These are phyloP conservation scores for Drosophila parvula DNA, from an alignment of 1,140 invertebrate species.

Conservation along the genomic window DNA sequence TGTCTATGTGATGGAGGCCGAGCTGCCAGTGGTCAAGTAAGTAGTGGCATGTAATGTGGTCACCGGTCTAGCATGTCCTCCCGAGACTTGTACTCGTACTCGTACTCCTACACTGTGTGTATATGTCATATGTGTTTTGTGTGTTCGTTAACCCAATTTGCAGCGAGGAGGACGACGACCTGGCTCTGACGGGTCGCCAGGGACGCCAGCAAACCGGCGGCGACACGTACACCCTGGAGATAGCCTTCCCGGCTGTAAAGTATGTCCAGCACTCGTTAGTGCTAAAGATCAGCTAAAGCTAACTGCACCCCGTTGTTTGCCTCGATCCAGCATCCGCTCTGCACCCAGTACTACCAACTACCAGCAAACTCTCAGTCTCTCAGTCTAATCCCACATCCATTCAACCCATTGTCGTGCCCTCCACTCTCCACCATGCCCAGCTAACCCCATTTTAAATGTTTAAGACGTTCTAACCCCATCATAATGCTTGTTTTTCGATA, in stretches of 20 bases:
- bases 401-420: conserved; percentile 11
- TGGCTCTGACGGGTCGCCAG: conserved; percentile 85
- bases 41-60: conserved; percentile 64
- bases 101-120: conserved; percentile 53
- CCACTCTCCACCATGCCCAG: conserved; percentile 19
- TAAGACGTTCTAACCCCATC: conserved; percentile 48
- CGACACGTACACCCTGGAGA: conserved; percentile 94
- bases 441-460: conserved; percentile 51
- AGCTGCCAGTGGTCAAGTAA: conserved; percentile 93
- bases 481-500: not conserved
- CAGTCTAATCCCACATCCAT: conserved; percentile 42
- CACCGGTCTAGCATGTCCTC: conserved; percentile 36
- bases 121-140: conserved; percentile 60
- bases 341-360: conserved; percentile 58
- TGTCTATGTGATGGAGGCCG: conserved; percentile 91
- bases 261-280: conserved; percentile 86
- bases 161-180: conserved; percentile 77
- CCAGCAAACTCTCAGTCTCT: conserved; percentile 23
- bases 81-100: conserved; percentile 4
- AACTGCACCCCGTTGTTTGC: conserved; percentile 52
- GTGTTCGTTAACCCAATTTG: conserved; percentile 65
- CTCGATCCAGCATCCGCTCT: conserved; percentile 43
- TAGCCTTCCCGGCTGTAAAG: conserved; percentile 96
- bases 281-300: conserved; percentile 5
- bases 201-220: conserved; percentile 86